Percentiles rank a stretch among this genome's conserved stretches.
Conservation (phyloP, 2,797 vertebrate genomes). For the Pteropus rufus region DNA sequence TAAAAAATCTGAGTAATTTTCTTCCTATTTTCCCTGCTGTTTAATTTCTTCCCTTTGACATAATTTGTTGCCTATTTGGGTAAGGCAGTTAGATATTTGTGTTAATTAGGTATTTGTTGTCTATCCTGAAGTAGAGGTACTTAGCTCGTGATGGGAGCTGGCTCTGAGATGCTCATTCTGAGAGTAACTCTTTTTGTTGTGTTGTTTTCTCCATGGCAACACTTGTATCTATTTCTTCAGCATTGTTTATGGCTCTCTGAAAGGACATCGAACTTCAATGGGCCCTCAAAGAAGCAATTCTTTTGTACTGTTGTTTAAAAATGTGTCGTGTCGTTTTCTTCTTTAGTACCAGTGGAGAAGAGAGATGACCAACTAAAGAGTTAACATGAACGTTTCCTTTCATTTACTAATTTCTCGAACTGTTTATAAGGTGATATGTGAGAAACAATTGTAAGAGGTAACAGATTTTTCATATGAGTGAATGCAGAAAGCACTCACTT, state of each 20-base stretch:
- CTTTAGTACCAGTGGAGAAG: not conserved
- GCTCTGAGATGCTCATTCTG: not conserved
- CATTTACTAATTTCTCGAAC: not conserved
- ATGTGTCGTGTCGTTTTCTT: not conserved
- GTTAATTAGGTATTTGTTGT: slow-evolving; percentile 19
- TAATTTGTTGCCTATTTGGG: slow-evolving; percentile 2
- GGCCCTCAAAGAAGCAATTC: not conserved
- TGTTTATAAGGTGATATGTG: not conserved
- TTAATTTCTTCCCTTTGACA: slow-evolving; percentile 17
- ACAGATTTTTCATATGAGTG: not conserved
- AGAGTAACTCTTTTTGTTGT: not conserved
- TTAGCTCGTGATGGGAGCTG: not conserved
- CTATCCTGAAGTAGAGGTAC: not conserved
- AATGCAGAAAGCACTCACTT: not conserved
- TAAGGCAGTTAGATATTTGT: slow-evolving; percentile 14
- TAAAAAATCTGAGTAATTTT: not conserved
- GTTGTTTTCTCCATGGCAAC: not conserved
- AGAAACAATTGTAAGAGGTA: not conserved
- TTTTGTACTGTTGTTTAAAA: not conserved
- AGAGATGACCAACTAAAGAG: not conserved
- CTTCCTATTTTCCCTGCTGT: not conserved
- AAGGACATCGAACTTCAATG: not conserved
- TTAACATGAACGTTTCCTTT: not conserved
- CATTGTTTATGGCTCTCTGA: not conserved
- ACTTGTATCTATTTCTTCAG: not conserved